Base-by-base conservation (phyloP, 1,140 invertebrate species). In the Drosophila burlai region DNA sequence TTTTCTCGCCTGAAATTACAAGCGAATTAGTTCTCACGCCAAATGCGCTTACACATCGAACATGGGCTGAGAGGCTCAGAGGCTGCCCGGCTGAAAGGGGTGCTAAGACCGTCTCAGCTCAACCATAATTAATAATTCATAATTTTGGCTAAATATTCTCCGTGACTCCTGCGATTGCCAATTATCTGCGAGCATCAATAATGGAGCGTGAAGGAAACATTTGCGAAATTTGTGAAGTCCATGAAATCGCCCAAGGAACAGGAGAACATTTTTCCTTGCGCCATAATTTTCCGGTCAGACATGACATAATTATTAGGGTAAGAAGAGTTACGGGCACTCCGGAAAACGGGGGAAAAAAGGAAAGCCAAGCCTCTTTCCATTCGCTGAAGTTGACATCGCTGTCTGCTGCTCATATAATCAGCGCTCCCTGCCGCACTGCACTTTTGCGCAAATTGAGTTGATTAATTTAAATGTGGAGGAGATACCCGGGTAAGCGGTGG, bases 391-490 rank as follows among this genome's bases (percentile, higher is more conserved):
- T 72, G 69, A 60, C 66, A 71, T 73, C 67, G 50, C 54, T 43
- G 71, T 61, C 69, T 38, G 68, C 69, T 38, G 68, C 36, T 43
- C 45, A 29, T 29, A 50, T 72, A 73, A 73, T 60, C 69, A 61
- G 21, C 36, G 29, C 13, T 66, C 15, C 40, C 24, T 38, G 29
- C 21, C 80, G 62, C 59, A 75, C 64, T 81, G 73, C 82, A 75
- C 78, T 85, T 85, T 86, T 67, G 78, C 74, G 75, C 82, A 85
- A 85, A 86, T 85, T 85, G 83, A 85, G 82, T 85, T 85, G 79
- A 85, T 85, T 85, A 85, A 85, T 85, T 85, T 81, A 85, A 85
- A 86, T 78, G 79, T 72, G 83, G 50, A 40, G 54, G 54, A 49
- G 54, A 43, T 42, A 10, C 24, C 43, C 59, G 63, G 49, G 47